phyloP scores from a whole-genome alignment of 2,888 invertebrate genomes.

The Yponomeuta evonymella region DNA sequence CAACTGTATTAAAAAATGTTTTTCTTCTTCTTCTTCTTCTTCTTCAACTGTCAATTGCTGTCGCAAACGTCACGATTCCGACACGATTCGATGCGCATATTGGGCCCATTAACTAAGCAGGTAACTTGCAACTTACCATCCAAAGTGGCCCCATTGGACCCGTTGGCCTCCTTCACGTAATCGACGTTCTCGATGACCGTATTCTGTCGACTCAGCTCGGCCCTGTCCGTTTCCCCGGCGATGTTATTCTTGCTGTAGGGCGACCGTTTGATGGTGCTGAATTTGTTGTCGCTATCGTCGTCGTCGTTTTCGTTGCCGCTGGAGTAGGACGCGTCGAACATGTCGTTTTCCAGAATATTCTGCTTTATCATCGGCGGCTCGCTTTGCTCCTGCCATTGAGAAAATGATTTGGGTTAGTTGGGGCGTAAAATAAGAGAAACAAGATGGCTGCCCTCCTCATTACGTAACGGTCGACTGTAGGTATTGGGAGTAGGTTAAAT shows the following conservation, averaged over 20 bases:
- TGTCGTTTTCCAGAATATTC: constrained; percentile 68
- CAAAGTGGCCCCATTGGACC: constrained; percentile 56
- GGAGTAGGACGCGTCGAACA: constrained; percentile 69
- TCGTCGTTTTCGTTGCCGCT: constrained; percentile 75
- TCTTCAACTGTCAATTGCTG: too few relatives aligned
- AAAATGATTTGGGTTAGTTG: too few relatives aligned
- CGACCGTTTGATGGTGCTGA: constrained; percentile 82
- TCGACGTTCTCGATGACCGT: constrained; percentile 71
- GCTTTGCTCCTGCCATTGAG: constrained; percentile 34
- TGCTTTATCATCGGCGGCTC: constrained; percentile 72
- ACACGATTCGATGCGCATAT: too few relatives aligned
- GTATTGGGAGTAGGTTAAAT: too few relatives aligned
- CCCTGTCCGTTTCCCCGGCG: constrained; percentile 42
- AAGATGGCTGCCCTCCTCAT: too few relatives aligned
- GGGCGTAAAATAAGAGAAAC: too few relatives aligned
- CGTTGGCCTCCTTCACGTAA: constrained; percentile 39
- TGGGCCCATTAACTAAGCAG: too few relatives aligned
- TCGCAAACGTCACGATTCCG: too few relatives aligned
- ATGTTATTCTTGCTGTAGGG: constrained; percentile 76
- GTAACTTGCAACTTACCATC: constrained; percentile 41
- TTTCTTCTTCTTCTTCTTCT: too few relatives aligned
- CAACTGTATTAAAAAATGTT: too few relatives aligned
- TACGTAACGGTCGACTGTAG: too few relatives aligned
- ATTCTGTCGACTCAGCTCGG: constrained; percentile 62
- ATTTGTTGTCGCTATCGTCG: constrained; percentile 81